A percentile compares a stretch with the other conserved stretches of the same genome.
phyloP scores from a whole-genome alignment of 2,113 vertebrate species.

The Epinephelus fuscoguttatus region DNA sequence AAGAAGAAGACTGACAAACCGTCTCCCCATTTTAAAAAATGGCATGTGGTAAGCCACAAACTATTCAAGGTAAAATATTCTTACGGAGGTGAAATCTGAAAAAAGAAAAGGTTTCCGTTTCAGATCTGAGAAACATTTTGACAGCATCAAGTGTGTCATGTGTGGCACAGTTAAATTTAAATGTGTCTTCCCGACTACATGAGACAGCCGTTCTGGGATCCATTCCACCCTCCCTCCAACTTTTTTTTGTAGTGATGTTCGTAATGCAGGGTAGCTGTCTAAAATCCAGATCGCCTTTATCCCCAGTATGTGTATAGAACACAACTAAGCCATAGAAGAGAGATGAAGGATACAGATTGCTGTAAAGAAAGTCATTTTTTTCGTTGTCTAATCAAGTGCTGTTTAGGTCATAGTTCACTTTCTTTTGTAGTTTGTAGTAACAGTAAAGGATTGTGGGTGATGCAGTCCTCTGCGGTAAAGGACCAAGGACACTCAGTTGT shows the following conservation, averaged over 20 bases:
- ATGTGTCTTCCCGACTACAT: constrained; percentile 57
- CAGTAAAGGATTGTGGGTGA: constrained; percentile 67
- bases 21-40: constrained; percentile 71
- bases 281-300: constrained; percentile 39
- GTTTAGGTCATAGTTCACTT: constrained; percentile 54
- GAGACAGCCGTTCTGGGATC: constrained; percentile 57
- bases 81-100: constrained; percentile 57
- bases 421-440: constrained; percentile 47
- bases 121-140: constrained; percentile 49
- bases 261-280: constrained; percentile 34
- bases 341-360: constrained; percentile 61
- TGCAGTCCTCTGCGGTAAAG: constrained; percentile 48
- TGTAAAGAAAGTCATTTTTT: constrained; percentile 41
- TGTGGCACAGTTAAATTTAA: constrained; percentile 73
- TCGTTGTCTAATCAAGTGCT: constrained; percentile 54
- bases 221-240: constrained; percentile 18
- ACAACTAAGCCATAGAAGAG: constrained; percentile 69
- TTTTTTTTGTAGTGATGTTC: constrained; percentile 30
- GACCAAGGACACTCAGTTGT: constrained; percentile 53
- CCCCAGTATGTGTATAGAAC: constrained; percentile 59
- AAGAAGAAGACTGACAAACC: constrained; percentile 67
- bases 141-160: constrained; percentile 66
- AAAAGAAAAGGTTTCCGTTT: constrained; percentile 36
- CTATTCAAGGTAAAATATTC: constrained; percentile 66
- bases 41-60: constrained; percentile 76